Evolutionary conservation across 2,797 vertebrate genomes (phyloP), one percentile per base, ranked within the genome.

Genomic region (Ptychadena robeensis): DNA sequence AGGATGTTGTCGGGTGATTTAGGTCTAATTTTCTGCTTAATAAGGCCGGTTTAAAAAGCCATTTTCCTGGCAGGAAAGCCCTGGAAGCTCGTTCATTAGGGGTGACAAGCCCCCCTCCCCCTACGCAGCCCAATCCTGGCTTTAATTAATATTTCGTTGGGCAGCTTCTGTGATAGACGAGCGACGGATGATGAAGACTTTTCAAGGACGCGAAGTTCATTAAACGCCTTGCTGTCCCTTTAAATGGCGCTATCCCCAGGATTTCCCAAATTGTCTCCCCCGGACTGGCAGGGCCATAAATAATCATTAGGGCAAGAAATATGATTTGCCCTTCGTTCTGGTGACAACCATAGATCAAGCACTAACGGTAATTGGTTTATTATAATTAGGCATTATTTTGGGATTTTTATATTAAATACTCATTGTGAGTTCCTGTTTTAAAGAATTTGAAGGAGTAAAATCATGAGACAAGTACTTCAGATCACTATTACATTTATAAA

Each of bases 1-100:
- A 97, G 96, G 93, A 93, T 91, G 93, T 95, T 95, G 95, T 96
- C 93, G 93, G 94, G 94, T 96, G 96, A 96, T 96, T 95, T 96
- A 93, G 93, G 94, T 95, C 95, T 96, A 94, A 96, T 96, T 97
- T 96, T 96, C 96, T 96, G 95, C 95, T 95, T 96, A 96, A 96
- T 96, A 95, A 95, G 95, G 93, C 95, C 91, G 93, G 93, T 96
- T 96, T 95, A 96, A 96, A 96, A 96, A 95, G 95, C 95, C 93
- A 94, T 97, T 95, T 96, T 95, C 92, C 94, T 94, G 92, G 93
- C 93, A 94, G 91, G 91, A 93, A 93, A 93, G 92, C 94, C 93
- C 93, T 95, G 95, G 94, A 95, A 95, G 95, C 95, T 95, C 94
- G 93, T 94, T 96, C 94, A 95, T 96, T 96, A 95, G 94, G 94